Percentiles rank a stretch among this genome's conserved stretches.
Conservation (phyloP, 2,113 vertebrate species). For the Chaetura pelagica region DNA sequence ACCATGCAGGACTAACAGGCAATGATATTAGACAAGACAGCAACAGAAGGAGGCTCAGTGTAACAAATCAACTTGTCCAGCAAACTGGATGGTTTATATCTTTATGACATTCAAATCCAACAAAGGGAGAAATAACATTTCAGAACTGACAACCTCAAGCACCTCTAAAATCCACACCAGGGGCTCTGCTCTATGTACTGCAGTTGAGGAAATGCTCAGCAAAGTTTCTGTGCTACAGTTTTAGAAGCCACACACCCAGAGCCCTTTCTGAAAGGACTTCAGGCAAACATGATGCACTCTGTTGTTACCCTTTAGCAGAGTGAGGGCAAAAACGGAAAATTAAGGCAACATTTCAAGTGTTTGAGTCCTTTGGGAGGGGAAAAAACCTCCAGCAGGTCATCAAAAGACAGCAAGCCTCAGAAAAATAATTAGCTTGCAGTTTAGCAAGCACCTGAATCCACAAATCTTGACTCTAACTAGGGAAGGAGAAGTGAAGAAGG, state of each 20-base stretch:
- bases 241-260: not conserved
- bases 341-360: not conserved
- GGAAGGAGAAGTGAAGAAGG: not conserved
- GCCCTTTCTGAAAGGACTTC: not conserved
- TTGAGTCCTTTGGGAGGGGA: not conserved
- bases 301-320: not conserved
- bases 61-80: not conserved
- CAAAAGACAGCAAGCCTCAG: not conserved
- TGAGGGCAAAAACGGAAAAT: not conserved
- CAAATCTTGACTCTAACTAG: not conserved
- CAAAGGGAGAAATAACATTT: not conserved
- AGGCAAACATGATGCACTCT: not conserved
- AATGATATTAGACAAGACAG: constrained; percentile 13
- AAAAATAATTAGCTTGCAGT: not conserved
- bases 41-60: not conserved
- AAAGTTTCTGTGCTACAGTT: not conserved
- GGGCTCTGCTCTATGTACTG: not conserved
- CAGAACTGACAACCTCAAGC: not conserved
- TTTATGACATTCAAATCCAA: not conserved
- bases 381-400: not conserved
- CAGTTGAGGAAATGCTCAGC: not conserved
- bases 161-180: not conserved
- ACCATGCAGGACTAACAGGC: constrained; percentile 38
- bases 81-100: not conserved
- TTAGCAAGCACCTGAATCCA: not conserved